Base-by-base conservation (phyloP, 2,113 vertebrate species). In the Raja brachyura region DNA sequence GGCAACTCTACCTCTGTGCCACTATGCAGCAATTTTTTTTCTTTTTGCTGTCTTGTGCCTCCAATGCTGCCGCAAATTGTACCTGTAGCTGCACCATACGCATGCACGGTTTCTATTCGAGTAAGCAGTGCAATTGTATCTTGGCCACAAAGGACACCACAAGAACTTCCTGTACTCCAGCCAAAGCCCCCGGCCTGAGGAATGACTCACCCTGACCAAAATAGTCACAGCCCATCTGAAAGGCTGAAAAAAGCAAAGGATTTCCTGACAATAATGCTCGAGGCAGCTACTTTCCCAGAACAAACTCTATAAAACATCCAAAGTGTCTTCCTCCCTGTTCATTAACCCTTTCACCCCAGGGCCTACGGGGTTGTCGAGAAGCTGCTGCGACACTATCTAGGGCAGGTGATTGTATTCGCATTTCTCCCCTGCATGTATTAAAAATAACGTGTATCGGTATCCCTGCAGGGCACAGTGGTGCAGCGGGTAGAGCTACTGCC, bases 151-250 rank as follows among this genome's bases (percentile, higher is more conserved):
- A 61, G 70, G 33, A 68, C 61, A 39, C 16, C n/a, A 11, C 5
- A 54, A 93, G 88, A 59, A 93, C 75, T 93, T 79, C 39, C 61
- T 54, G 66, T 73, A 22, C 90, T 54, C 70, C 8, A 73, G 90
- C 33, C 90, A 92, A 90, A 90, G n/a, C 63, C 66, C 66, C 88
- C 88, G 9, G 33, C 25, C 66, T 54, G 28, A 73, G 68, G 22
- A 68, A 92, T 92, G 73, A 73, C 59, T 88, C 13, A 63, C n/a
- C 56, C 81, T 86, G 14, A 86, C 90, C 48, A 68, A 74, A 92
- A 74, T 73, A 92, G 90, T 74, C 31, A 63, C 90, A 73, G 61
- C 31, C 88, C 93, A 83, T 79, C 81, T 93, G 76, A 93, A 25
- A 11, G 39, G 25, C 68, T 75, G 78, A 81, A 83, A 70, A 93